Base-by-base conservation (phyloP, 2,113 vertebrate genomes). In the Pseudorectes ferrugineus region DNA sequence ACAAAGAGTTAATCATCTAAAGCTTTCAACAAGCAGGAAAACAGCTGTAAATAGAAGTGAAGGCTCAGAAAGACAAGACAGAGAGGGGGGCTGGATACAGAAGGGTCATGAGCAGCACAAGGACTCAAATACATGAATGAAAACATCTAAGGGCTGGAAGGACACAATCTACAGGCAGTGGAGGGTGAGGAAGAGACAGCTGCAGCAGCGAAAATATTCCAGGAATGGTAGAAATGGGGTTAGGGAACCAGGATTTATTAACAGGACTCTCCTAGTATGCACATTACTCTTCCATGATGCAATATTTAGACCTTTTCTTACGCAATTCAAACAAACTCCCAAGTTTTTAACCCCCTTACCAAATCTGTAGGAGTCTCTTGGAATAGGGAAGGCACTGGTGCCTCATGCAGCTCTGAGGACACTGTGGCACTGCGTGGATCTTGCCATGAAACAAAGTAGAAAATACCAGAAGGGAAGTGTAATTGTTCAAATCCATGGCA, bases 1-100 rank as follows among this genome's bases (percentile, higher is more conserved):
- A 59, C 61, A 73, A 93, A 55, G 68, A 86, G 70, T 89, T 85
- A 93, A 93, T 72, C 3, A 70, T 73, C 81, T 73, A 33, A 89
- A 79, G 71, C 46, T 35, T 93, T 76, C 46, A 82, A 42, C 1
- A 18, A 87, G 62, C 65, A 89, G 71, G 68, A 92, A 89, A 95
- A 80, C 21, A 92, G 59, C 58, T 71, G 74, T 75, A 93, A 95
- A 76, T 3, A 76, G 36, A 85, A 79, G 21, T 1, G 5, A 57
- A 57, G 49, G n/a, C 54, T 85, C 14, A 0, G 31, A 94, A 91
- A 82, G 3, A n/a, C 11, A 59, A 58, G 42, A n/a, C 10, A 18
- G 58, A 31, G 63, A 31, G 25, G 6, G 1, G 3, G 28, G 26
- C n/a, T 83, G 52, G 36, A 59, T 33, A 40, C 6, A 75, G 65